phyloP scores from a whole-genome alignment of 2,888 invertebrate species.

The Mythimna albipuncta region DNA sequence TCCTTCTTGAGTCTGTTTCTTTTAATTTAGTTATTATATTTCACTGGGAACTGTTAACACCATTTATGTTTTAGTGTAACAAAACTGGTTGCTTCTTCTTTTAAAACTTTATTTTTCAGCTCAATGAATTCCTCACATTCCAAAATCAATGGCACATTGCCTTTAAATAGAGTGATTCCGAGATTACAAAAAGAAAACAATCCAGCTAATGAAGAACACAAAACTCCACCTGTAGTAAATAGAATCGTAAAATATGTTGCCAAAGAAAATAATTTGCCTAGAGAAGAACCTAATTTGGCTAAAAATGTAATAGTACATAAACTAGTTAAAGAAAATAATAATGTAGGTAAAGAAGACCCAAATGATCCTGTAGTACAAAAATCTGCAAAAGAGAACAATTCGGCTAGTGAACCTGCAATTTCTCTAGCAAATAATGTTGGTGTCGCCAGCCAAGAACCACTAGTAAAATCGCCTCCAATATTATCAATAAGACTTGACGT shows the following conservation, averaged over 20 bases:
- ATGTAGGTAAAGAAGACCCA: slow-evolving; percentile 73
- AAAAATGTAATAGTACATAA: slow-evolving; percentile 54
- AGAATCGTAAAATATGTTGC: slow-evolving; percentile 45
- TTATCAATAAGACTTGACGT: slow-evolving; percentile 80
- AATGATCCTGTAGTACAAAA: slow-evolving; percentile 67
- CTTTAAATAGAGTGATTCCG: slow-evolving; percentile 64
- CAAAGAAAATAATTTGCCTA: slow-evolving; percentile 83
- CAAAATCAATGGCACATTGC: slow-evolving; percentile 70
- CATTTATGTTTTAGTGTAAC: slow-evolving; percentile 38
- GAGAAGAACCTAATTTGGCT: slow-evolving; percentile 66
- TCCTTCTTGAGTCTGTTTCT: slow-evolving; percentile 29
- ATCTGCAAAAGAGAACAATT: slow-evolving; percentile 69
- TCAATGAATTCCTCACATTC: slow-evolving; percentile 79
- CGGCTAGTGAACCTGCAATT: slow-evolving; percentile 74
- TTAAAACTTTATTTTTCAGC: slow-evolving; percentile 75
- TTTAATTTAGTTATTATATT: slow-evolving; percentile 9
- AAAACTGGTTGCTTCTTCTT: slow-evolving; percentile 56
- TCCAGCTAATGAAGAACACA: slow-evolving; percentile 74
- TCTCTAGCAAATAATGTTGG: slow-evolving; percentile 6
- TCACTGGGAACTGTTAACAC: slow-evolving; percentile 37
- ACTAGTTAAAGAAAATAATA: slow-evolving; percentile 81
- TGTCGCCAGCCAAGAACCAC: slow-evolving; percentile 15
- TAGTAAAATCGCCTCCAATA: slow-evolving; percentile 56
- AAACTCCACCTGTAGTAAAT: slow-evolving; percentile 17
- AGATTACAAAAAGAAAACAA: slow-evolving; percentile 86